These are phyloP conservation scores for Loxodonta africana DNA, from an alignment of 2,113 vertebrate genomes.

Conservation along the genomic window DNA sequence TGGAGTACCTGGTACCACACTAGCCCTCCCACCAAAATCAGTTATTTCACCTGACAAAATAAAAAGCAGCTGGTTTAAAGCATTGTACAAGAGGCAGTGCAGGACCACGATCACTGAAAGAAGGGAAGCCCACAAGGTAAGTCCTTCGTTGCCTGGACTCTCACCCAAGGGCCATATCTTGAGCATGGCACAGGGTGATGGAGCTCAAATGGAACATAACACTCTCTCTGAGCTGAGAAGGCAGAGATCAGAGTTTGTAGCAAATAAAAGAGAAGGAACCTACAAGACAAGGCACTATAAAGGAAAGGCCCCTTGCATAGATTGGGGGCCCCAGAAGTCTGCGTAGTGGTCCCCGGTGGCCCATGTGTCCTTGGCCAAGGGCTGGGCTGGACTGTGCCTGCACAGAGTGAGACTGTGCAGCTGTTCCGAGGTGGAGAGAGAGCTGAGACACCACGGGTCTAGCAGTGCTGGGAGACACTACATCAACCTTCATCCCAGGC, in stretches of 20 bases:
- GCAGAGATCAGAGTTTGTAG: background rate
- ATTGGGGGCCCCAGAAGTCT: background rate
- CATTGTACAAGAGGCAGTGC: background rate
- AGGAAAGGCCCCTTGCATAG: background rate
- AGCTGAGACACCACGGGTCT: background rate
- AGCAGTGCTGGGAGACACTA: background rate
- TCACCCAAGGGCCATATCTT: too few species aligned
- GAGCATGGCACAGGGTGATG: fast-evolving
- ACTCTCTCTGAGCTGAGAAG: background rate
- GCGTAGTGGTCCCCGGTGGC: background rate
- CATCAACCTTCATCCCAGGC: background rate
- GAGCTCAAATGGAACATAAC: background rate
- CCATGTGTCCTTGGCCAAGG: background rate
- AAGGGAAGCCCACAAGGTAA: background rate
- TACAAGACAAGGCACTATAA: too few species aligned
- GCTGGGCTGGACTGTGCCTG: background rate
- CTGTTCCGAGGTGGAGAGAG: too few species aligned
- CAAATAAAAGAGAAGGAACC: background rate
- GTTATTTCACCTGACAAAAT: background rate
- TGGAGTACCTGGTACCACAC: background rate
- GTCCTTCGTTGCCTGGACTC: background rate
- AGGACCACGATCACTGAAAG: background rate
- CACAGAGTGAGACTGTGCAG: too few species aligned
- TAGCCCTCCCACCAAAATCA: background rate
- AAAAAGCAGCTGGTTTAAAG: background rate